Evolutionary conservation across 1,140 invertebrate species (phyloP), one percentile per base, ranked within the genome.

Genomic region (Agrypnia vestita): DNA sequence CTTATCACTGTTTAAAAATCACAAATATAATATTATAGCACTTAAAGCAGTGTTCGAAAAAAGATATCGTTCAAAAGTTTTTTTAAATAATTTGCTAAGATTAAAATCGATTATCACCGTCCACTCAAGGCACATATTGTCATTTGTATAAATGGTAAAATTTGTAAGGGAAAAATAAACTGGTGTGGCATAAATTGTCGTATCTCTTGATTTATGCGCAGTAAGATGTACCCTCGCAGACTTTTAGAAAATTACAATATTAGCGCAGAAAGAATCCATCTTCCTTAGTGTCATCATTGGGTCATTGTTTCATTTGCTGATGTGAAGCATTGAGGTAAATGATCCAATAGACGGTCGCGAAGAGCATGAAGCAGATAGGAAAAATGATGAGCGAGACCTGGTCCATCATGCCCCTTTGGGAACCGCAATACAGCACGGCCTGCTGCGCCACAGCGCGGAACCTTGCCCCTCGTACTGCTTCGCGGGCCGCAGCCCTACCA

Each of bases 291-390:
- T 49, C 7, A 35, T 83, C 62, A 73, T 47, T 19, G 79, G 82
- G 83, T 84, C 83, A 84, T 82, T 83, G 77, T 43, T 78, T 76
- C 73, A 82, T 84, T 55, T 84, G 83, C 77, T 84, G 89, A 82
- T 81, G 84, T 0, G 91, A 90, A 84, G 91, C 91, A 84, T 86
- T 91, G 12, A 91, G 86, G 86, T 94, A 94, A 46, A 92, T 90
- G 62, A 92, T 91, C 94, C 94, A 95, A 85, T 95, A 95, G 74
- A 92, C 89, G 9, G 93, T 86, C 62, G 93, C 91, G 81, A 94
- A 93, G 0, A 93, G 85, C 0, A 91, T 82, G 86, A 94, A 95
- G 76, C 91, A 91, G 15, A 93, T 81, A 0, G 94, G 94, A 85
- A 95, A 95, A 7, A 94, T 80, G 74, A 93, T 90, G 51, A 94